phyloP scores from a whole-genome alignment of 2,797 vertebrate species.

The Anguilla anguilla region DNA sequence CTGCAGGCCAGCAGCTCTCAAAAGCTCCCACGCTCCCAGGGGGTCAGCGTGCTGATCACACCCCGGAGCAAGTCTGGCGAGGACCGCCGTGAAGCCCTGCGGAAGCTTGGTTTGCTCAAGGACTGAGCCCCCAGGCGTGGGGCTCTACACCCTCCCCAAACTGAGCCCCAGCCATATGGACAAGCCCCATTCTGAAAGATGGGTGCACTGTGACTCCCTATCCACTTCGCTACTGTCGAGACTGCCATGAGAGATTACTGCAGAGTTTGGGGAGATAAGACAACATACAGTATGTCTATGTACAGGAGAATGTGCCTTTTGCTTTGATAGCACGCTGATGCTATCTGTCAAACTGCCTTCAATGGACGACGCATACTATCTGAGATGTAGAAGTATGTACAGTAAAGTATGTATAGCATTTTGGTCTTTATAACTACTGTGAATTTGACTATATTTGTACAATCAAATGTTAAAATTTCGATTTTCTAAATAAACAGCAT shows the following conservation, averaged over 20 bases:
- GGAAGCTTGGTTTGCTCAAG: constrained; percentile 85
- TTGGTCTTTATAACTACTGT: background rate
- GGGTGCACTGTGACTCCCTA: background rate
- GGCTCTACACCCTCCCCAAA: background rate
- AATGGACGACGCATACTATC: constrained; percentile 26
- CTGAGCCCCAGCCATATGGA: background rate
- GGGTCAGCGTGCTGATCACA: constrained; percentile 85
- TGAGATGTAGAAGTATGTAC: constrained; percentile 33
- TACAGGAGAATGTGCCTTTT: background rate
- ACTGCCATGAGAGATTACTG: background rate
- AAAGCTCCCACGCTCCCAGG: constrained; percentile 72
- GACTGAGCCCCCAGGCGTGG: constrained; percentile 65
- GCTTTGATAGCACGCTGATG: background rate
- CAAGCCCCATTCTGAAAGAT: background rate
- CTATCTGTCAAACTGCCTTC: constrained; percentile 20
- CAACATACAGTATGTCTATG: background rate
- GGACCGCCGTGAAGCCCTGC: constrained; percentile 80
- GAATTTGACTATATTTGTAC: background rate
- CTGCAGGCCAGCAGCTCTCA: constrained; percentile 58
- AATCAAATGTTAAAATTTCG: constrained; percentile 6
- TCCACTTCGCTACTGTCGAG: background rate
- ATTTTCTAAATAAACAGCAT: constrained; percentile 48
- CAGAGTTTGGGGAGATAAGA: background rate
- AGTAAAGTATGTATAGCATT: constrained; percentile 31
- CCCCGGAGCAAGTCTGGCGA: constrained; percentile 72